phyloP scores from a whole-genome alignment of 2,797 vertebrate species.

The Ibycter americanus region DNA sequence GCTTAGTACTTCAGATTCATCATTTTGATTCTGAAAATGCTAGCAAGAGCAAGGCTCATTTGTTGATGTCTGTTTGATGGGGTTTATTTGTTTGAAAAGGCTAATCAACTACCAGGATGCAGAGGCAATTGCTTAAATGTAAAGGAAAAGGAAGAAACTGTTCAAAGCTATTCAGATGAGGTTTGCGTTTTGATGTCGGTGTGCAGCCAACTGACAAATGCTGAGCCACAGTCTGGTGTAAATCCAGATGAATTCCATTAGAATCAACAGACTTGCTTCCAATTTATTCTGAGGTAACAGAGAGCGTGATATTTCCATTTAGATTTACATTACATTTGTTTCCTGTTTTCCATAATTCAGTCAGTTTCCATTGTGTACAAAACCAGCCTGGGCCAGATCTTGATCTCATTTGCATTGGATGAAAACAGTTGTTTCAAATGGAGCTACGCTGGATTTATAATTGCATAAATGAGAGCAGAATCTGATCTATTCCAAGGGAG shows the following conservation, averaged over 20 bases:
- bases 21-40: not conserved
- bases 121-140: slow-evolving; percentile 28
- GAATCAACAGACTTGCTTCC: slow-evolving; percentile 35
- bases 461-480: slow-evolving; percentile 2
- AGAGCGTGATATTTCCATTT: slow-evolving; percentile 32
- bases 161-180: slow-evolving; percentile 43
- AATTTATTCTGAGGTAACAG: slow-evolving; percentile 54
- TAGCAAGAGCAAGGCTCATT: not conserved
- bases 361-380: slow-evolving; percentile 1
- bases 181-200: not conserved
- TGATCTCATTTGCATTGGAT: slow-evolving; percentile 46
- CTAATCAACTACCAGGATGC: slow-evolving; percentile 20
- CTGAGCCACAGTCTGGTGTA: slow-evolving; percentile 42
- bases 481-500: not conserved
- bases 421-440: slow-evolving; percentile 25
- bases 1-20: not conserved
- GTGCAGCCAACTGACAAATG: slow-evolving; percentile 53
- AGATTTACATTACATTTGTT: slow-evolving; percentile 62
- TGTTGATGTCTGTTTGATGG: slow-evolving; percentile 13
- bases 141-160: slow-evolving; percentile 32
- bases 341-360: slow-evolving; percentile 57
- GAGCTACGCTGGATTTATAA: not conserved
- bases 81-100: slow-evolving; percentile 38
- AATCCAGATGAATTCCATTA: slow-evolving; percentile 51
- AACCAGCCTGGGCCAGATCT: slow-evolving; percentile 41